Evolutionary conservation across 2,888 invertebrate species (phyloP).

Genomic region (Drosophila nigricruria): DNA sequence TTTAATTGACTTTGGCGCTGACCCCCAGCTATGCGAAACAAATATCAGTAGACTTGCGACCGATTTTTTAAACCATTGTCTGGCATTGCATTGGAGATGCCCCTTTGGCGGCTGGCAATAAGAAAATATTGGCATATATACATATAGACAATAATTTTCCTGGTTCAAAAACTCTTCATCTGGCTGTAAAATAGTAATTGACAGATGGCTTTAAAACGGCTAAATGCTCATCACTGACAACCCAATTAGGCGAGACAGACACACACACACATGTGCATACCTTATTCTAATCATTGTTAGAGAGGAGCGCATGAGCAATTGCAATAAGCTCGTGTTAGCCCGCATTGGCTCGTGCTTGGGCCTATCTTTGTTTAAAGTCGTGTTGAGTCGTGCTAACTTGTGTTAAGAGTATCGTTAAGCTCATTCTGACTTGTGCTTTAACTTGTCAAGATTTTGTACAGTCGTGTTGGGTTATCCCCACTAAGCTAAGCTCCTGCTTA

Average conservation of each 20-base stretch:
- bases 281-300: slow-evolving; percentile 1
- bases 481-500: not conserved
- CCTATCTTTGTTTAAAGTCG: not conserved
- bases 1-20: slow-evolving; percentile 63
- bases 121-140: not conserved
- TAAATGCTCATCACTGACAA: slow-evolving; percentile 43
- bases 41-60: slow-evolving; percentile 15
- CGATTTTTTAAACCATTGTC: slow-evolving; percentile 27
- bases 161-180: not conserved
- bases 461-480: not conserved
- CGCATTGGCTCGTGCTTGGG: not conserved
- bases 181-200: not conserved
- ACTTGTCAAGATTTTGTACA: too few species aligned
- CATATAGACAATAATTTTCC: not conserved
- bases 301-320: not conserved
- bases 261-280: not conserved
- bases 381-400: not conserved
- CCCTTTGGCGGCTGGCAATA: not conserved
- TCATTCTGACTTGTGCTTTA: not conserved
- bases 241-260: slow-evolving; percentile 35
- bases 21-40: slow-evolving; percentile 41
- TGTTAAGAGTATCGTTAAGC: not conserved
- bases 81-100: slow-evolving; percentile 2
- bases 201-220: slow-evolving; percentile 21
- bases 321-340: not conserved